phyloP scores from a whole-genome alignment of 2,797 vertebrate species.

The Lacerta agilis region DNA sequence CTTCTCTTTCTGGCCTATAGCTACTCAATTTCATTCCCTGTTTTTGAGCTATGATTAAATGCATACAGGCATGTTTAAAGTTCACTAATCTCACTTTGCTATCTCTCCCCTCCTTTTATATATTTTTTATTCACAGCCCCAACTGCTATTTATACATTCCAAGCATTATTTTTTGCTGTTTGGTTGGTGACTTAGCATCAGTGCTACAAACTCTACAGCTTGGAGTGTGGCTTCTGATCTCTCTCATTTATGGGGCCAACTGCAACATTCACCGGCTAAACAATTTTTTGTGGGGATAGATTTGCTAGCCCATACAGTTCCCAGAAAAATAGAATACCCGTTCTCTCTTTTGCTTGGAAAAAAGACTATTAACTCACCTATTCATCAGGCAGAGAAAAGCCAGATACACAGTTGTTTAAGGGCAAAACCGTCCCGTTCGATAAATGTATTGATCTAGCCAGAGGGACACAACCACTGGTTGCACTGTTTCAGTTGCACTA shows the following conservation, averaged over 20 bases:
- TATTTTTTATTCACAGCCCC: not conserved
- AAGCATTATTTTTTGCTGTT: not conserved
- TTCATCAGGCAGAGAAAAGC: not conserved
- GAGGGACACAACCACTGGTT: conserved; percentile 49
- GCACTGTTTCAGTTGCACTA: conserved; percentile 28
- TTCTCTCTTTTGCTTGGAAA: not conserved
- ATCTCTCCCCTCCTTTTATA: not conserved
- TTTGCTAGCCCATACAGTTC: rapidly evolving
- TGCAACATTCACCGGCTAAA: not conserved
- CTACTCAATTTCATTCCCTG: conserved; percentile 4
- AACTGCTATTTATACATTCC: not conserved
- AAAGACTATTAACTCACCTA: conserved; percentile 13
- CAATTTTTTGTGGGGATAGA: conserved; percentile 8
- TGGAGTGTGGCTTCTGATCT: not conserved
- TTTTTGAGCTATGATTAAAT: conserved; percentile 23
- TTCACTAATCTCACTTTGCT: not conserved
- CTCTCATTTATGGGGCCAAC: not conserved
- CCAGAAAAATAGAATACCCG: not conserved
- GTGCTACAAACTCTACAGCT: not conserved
- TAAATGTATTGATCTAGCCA: conserved; percentile 60
- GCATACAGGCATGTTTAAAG: conserved; percentile 24
- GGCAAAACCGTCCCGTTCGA: conserved; percentile 42
- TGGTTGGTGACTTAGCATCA: not conserved
- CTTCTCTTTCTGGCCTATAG: conserved; percentile 13
- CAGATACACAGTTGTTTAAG: conserved; percentile 39